phyloP scores from a whole-genome alignment of 2,113 vertebrate genomes.

The Chaetodon auriga region DNA sequence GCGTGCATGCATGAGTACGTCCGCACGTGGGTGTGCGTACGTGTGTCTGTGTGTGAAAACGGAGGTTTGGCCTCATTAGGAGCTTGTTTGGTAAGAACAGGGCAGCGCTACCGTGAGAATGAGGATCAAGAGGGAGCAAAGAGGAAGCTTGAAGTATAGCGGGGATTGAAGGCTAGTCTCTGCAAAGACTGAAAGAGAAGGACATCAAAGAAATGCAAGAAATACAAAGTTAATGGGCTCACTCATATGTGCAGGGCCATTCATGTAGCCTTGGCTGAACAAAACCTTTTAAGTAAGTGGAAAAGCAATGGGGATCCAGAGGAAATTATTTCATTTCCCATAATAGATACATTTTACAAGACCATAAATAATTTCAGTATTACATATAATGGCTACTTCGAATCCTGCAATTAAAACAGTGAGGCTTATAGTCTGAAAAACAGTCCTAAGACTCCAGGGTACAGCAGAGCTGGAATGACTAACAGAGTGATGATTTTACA shows the following conservation, averaged over 20 bases:
- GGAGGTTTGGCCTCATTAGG: constrained; percentile 73
- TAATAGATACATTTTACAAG: not conserved
- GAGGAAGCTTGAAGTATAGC: constrained; percentile 61
- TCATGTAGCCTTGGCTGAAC: constrained; percentile 38
- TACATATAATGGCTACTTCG: not conserved
- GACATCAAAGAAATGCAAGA: constrained; percentile 67
- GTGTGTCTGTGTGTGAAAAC: constrained; percentile 43
- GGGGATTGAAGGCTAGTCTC: constrained; percentile 70
- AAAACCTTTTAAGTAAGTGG: constrained; percentile 24
- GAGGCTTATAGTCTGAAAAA: not conserved
- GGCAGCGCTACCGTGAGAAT: constrained; percentile 59
- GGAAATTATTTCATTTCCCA: constrained; percentile 24
- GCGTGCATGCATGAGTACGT: constrained; percentile 8
- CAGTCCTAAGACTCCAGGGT: not conserved
- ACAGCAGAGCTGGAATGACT: not conserved
- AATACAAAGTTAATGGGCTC: constrained; percentile 69
- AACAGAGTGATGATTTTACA: not conserved
- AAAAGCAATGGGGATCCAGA: constrained; percentile 20
- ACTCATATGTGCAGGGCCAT: constrained; percentile 36
- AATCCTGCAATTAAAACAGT: not conserved
- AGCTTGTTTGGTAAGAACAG: constrained; percentile 59
- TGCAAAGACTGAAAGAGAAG: constrained; percentile 60
- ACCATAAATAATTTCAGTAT: not conserved
- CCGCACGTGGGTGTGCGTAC: not conserved
- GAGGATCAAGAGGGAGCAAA: constrained; percentile 72